phyloP scores from a whole-genome alignment of 2,113 vertebrate genomes.

The Rhizomys pruinosus region DNA sequence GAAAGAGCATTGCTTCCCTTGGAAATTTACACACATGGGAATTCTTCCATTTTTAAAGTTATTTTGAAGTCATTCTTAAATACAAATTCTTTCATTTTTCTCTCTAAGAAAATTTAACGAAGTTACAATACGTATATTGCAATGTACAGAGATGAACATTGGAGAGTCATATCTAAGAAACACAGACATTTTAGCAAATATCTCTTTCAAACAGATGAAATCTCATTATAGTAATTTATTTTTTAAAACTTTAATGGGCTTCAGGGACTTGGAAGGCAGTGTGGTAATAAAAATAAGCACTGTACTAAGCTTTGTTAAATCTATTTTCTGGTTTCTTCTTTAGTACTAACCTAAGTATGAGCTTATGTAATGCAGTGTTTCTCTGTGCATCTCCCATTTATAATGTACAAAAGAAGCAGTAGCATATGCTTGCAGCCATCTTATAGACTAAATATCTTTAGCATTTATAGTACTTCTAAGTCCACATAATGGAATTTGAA shows the following conservation, averaged over 20 bases:
- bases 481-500: no score
- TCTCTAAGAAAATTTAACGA: background rate
- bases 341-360: background rate
- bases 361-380: background rate
- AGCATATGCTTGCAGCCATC: background rate
- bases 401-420: background rate
- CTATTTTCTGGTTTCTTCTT: constrained; percentile 52
- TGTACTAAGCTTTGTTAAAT: background rate
- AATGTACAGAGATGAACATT: background rate
- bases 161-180: constrained; percentile 21
- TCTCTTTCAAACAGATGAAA: background rate
- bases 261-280: background rate
- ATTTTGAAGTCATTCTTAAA: constrained; percentile 4
- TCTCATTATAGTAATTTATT: constrained; percentile 41
- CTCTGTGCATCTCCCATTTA: background rate
- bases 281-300: constrained; percentile 15
- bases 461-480: background rate
- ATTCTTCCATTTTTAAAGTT: background rate
- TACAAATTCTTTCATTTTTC: background rate
- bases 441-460: background rate
- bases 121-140: background rate
- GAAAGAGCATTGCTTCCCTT: background rate
- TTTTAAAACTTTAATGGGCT: constrained; percentile 40
- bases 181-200: background rate
- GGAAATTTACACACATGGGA: background rate